Base-by-base conservation (phyloP, 2,888 invertebrate genomes). In the Nebria brevicollis region DNA sequence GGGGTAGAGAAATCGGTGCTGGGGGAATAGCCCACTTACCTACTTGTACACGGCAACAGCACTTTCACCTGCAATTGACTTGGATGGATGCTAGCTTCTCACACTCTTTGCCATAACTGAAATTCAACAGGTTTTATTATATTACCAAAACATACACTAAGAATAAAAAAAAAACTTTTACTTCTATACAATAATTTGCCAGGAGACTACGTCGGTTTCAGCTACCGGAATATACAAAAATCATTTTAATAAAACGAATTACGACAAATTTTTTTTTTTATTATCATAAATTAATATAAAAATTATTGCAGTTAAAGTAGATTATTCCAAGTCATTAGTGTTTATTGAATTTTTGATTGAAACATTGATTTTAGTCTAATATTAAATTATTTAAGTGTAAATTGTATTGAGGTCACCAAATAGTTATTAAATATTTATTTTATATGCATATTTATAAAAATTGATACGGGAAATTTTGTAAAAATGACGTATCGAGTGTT, bases 51-150 rank as follows among this genome's bases (percentile, higher is more conserved):
- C 70, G 26, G 64, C 15, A 75, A 85, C 70, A 70, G 25, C 70
- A 89, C 89, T 89, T 89, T 89, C 89, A 89, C 89, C 88, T 87
- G 81, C 80, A 81, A 81, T 83, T 82, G 70, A 54, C 70, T 70
- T 77, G 77, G 64, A 80, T 77, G 74, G 80, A 34, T 81, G 81
- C 73, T 83, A 78, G 77, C 77, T 80, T 82, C 78, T 78, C 34
- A 66, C 72, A 76, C 65, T 81, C 72, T 66, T 66, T 81, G 81
- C 81, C 81, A 81, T 81, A 65, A 81, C 81, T 81, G 77, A 77
- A 81, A 81, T 54, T 81, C 81, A 81, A 81, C 81, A 81, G 81
- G 81, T 81, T 43, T 77, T 64, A 68, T 26, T 34, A 34, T 34
- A 25, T n/a, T 25, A 72, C n/a, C 13, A 72, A 34, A 66, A 66